These are phyloP conservation scores for Rhagologus leucostigma DNA, from an alignment of 2,113 vertebrate genomes.

Conservation along the genomic window DNA sequence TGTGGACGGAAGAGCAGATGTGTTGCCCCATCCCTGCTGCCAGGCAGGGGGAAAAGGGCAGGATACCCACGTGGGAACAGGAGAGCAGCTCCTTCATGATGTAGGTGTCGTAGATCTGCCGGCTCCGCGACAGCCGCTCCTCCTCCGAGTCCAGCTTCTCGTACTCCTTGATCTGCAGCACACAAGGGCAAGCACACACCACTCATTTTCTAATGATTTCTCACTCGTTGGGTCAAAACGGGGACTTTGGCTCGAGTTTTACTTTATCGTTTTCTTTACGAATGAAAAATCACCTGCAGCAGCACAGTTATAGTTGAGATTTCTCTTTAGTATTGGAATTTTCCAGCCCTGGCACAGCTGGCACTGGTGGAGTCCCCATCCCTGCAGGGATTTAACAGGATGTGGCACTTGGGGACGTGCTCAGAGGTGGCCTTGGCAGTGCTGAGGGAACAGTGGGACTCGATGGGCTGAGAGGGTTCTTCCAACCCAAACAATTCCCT, in stretches of 20 bases:
- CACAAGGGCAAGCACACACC: neutral
- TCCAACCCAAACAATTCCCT: neutral
- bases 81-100: conserved; percentile 98
- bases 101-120: conserved; percentile 92
- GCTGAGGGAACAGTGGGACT: neutral
- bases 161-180: conserved; percentile 86
- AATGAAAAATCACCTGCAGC: neutral
- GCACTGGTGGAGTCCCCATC: neutral
- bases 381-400: neutral
- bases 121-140: conserved; percentile 84
- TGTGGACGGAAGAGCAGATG: neutral
- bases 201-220: neutral
- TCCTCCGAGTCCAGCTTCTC: conserved; percentile 94
- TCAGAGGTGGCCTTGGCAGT: neutral
- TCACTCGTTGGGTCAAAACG: neutral
- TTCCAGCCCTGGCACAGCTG: neutral
- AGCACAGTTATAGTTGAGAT: rapidly evolving
- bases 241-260: neutral
- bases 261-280: neutral
- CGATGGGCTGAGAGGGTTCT: neutral
- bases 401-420: neutral
- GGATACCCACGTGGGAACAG: conserved; percentile 86
- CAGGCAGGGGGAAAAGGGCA: neutral
- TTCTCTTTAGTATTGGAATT: neutral
- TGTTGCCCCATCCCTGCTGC: neutral